These are phyloP conservation scores for Heliconius congener DNA, from an alignment of 1,140 invertebrate genomes.

Conservation along the genomic window DNA sequence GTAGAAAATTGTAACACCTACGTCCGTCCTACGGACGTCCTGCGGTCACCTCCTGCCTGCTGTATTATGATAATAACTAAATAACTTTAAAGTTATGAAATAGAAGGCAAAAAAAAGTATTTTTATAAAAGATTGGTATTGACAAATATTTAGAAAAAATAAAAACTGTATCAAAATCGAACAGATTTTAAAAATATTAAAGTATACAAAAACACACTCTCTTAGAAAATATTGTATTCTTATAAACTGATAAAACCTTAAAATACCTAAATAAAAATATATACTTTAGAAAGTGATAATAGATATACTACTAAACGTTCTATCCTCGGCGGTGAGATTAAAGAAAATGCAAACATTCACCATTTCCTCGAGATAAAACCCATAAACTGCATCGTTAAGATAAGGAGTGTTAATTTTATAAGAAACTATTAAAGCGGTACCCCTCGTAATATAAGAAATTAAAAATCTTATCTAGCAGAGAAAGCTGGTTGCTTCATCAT, in stretches of 20 bases:
- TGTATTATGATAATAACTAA: not conserved
- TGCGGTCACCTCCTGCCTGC: slow-evolving; percentile 33
- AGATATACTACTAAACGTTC: not conserved
- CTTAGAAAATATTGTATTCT: too few species aligned
- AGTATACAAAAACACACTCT: too few species aligned
- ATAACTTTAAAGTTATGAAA: not conserved
- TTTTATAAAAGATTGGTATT: too few species aligned
- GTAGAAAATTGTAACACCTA: slow-evolving; percentile 41
- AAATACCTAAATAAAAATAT: not conserved
- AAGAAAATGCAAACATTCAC: slow-evolving; percentile 39
- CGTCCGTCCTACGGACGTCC: slow-evolving; percentile 40
- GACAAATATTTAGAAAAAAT: too few species aligned
- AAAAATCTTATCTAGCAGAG: slow-evolving; percentile 30
- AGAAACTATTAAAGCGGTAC: slow-evolving; percentile 42
- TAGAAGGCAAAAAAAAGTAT: not conserved
- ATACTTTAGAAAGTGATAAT: not conserved
- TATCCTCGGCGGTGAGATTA: slow-evolving; percentile 35
- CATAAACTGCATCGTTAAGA: slow-evolving; percentile 42
- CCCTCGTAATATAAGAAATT: slow-evolving; percentile 31
- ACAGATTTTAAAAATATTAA: too few species aligned
- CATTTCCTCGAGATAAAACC: slow-evolving; percentile 41
- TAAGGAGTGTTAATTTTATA: slow-evolving; percentile 47
- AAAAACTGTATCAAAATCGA: too few species aligned
- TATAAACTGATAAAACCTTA: too few species aligned
- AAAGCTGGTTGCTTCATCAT: slow-evolving; percentile 32